Evolutionary conservation across 2,888 invertebrate genomes (phyloP), one percentile per base, ranked within the genome.

Genomic region (Drosophila macrothrix): DNA sequence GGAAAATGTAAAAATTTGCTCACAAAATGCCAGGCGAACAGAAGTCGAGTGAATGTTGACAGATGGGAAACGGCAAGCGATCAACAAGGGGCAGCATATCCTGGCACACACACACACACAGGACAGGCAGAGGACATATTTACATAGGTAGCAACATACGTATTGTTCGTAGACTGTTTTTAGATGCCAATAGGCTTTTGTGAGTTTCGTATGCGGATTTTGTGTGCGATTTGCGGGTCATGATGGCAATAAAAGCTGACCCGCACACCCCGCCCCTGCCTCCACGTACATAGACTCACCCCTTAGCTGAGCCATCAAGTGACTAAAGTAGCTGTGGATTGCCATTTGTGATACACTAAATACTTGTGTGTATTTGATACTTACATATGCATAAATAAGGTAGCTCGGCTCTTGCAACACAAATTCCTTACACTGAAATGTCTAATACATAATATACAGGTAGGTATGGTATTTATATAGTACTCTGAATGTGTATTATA

Each of bases 11-110:
- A 90, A 88, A 88, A 90, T 87, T 89, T 89, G 82, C 90, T 88
- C 83, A 77, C 90, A 79, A 82, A 87, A 76, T 75, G 81, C 90
- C 84, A 88, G 87, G 87, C 90, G 84, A 73, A 76, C 87, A 88
- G 90, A 66, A 90, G 65, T 62, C 19, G 52, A 54, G 22, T 39
- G 67, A 53, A 56, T 7, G 71, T 28, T 56, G 28, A 22, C 33
- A 31, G 66, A 16, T 59, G 62, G 50, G 56, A 58, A 46, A 50
- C 22, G 39, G 39, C 55, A 56, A 60, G 62, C 70, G 67, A 80
- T 80, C 78, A 69, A 81, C 73, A 69, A 67, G 73, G 64, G 64
- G 46, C 72, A 72, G 56, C 66, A 68, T 65, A 73, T 65, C 55
- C 73, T 71, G 35, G 14, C 37, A 58, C 56, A 53, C 31, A 22